These are phyloP conservation scores for Tanytarsus gracilentus DNA, from an alignment of 2,888 invertebrate species.

Conservation along the genomic window DNA sequence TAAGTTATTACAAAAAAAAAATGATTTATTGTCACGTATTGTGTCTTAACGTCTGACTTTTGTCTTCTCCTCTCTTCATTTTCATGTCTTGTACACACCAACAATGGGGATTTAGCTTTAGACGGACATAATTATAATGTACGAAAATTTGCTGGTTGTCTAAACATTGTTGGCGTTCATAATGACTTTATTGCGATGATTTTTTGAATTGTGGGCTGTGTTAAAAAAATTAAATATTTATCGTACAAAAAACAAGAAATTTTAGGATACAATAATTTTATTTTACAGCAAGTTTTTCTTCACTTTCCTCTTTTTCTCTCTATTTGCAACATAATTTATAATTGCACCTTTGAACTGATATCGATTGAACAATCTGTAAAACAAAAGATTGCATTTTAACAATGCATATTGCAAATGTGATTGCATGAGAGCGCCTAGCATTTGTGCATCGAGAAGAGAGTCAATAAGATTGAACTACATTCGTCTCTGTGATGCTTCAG, in stretches of 20 bases:
- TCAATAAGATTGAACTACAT: constrained; percentile 3
- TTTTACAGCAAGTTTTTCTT: not conserved
- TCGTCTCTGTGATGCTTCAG: no score
- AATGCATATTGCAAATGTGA: no score
- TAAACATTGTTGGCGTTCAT: constrained; percentile 12
- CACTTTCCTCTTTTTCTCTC: not conserved
- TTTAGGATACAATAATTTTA: not conserved
- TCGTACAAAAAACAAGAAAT: not conserved
- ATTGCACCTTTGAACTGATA: constrained; percentile 23
- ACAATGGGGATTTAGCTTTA: not conserved
- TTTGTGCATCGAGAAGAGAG: no score
- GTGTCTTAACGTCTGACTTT: not conserved
- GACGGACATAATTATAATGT: constrained; percentile 19
- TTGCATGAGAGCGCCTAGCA: no score
- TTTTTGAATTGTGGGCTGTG: no score
- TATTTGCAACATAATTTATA: no score
- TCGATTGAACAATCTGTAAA: constrained; percentile 16
- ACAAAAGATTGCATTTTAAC: constrained; percentile 4
- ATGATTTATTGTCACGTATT: constrained; percentile 25
- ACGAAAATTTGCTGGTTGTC: constrained; percentile 9
- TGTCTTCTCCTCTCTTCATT: not conserved
- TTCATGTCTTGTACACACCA: constrained; percentile 9
- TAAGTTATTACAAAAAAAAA: constrained; percentile 25
- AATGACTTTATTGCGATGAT: constrained; percentile 10
- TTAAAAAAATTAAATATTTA: no score